Base-by-base conservation (phyloP, 2,888 invertebrate species). In the Venusia cambrica region DNA sequence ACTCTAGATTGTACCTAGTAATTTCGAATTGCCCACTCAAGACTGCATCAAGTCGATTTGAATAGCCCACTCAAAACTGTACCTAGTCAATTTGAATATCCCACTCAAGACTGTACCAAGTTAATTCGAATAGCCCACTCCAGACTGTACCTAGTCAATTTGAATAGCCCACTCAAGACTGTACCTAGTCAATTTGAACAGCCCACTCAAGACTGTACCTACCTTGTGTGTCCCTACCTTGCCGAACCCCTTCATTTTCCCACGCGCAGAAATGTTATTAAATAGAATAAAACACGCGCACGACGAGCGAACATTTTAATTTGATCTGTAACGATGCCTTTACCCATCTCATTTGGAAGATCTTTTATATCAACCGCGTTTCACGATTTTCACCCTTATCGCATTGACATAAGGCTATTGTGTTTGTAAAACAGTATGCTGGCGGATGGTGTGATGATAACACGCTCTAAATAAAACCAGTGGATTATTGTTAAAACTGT, bases 241-340 rank as follows among this genome's bases (percentile, higher is more conserved):
- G n/a, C n/a, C n/a, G n/a, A n/a, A 24, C 7, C 33, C 13, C 28
- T 26, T 34, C 18, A 18, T 25, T 28, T 31, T 29, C 20, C 25
- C 38, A 22, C 35, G 37, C 41, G 20, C 32, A 36, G 33, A 25
- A 20, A 37, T 36, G 36, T 35, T 42, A 47, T 46, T 42, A 42
- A 48, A 44, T 42, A 57, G 47, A n/a, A 56, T 52, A 54, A 51
- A 50, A 47, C 62, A 57, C 57, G 46, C 51, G 51, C 46, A 55
- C 50, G 51, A 43, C 34, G 48, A 38, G 45, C 38, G 49, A 36
- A 56, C 50, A 57, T 62, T 64, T 64, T 61, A 63, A 63, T 63
- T 64, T 62, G 54, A 54, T 62, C 57, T 48, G 48, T 57, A 51
- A 62, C 51, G 48, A 48, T 43, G 46, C 47, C 44, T 57, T 46